These are phyloP conservation scores for Lymantria monacha DNA, from an alignment of 2,888 invertebrate species.

Conservation along the genomic window DNA sequence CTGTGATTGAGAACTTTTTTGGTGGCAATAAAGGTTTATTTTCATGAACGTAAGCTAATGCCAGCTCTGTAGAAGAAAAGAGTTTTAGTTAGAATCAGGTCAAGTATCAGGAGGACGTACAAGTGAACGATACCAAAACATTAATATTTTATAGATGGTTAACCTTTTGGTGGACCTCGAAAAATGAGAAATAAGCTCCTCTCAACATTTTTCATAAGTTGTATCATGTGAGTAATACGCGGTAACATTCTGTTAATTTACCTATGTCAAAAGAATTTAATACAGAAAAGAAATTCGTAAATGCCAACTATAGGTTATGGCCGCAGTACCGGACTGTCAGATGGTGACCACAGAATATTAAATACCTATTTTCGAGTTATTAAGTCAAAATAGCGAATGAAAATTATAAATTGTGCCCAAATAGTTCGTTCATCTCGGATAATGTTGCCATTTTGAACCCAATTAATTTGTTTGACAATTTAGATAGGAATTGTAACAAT, in stretches of 20 bases:
- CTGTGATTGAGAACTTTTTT: conserved; percentile 79
- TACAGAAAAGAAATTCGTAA: not conserved
- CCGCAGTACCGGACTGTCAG: too few relatives aligned
- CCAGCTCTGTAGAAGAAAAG: conserved; percentile 52
- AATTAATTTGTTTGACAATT: too few relatives aligned
- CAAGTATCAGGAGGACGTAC: not conserved
- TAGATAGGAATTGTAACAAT: too few relatives aligned
- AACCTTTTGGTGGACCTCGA: conserved; percentile 66
- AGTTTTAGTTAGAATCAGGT: not conserved
- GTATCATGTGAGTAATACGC: conserved; percentile 45
- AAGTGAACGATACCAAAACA: not conserved
- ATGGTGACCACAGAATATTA: too few relatives aligned
- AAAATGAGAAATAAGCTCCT: conserved; percentile 55
- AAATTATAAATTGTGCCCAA: too few relatives aligned
- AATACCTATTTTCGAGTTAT: too few relatives aligned
- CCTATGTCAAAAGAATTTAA: not conserved
- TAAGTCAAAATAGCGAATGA: too few relatives aligned
- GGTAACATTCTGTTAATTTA: conserved; percentile 44
- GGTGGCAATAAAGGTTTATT: conserved; percentile 27
- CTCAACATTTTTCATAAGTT: conserved; percentile 55
- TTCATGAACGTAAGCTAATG: conserved; percentile 55
- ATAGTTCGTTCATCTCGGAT: too few relatives aligned
- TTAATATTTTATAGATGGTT: not conserved
- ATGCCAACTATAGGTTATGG: too few relatives aligned
- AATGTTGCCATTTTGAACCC: too few relatives aligned